Evolutionary conservation across 2,797 vertebrate genomes (phyloP), one percentile per base, ranked within the genome.

Genomic region (Helicolenus hilgendorfi): DNA sequence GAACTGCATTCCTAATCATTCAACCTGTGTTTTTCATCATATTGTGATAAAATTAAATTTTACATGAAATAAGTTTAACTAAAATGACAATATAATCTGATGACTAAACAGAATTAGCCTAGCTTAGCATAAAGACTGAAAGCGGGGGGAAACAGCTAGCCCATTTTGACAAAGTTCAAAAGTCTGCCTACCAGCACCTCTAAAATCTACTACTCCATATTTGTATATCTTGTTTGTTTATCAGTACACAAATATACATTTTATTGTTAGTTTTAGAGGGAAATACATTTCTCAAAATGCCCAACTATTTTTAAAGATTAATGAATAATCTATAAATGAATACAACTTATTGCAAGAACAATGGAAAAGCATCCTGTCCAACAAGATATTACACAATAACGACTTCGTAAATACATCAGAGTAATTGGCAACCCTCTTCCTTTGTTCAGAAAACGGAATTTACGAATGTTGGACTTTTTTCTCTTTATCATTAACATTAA

Each of bases 401-500:
- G 41, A 74, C 7, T 18, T 31, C n/a, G n/a, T n/a, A n/a, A n/a
- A 58, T 38, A 29, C 22, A 77, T 76, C 29, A 59, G n/a, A 59
- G 58, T 72, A 49, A 86, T n/a, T 62, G 56, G 11, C 3, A 72
- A 65, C 45, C 38, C n/a, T 15, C 27, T 27, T 58, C 58, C 22
- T 81, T 71, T 67, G n/a, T 63, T 65, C 1, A 69, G 29, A 67
- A 89, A 83, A 71, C 11, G 1, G n/a, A 58, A 58, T 26, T 77
- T 53, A 56, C n/a, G 26, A 14, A 55, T 58, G 18, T 56, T 64
- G 60, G 35, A 71, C 26, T 29, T 70, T 53, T 70, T 71, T 31
- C 18, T 49, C 18, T 35, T 77, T 20, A 35, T 75, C 18, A 45
- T 69, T 22, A 75, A 27, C 11, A 13, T 75, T 55, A n/a, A 62